Evolutionary conservation across 2,113 vertebrate genomes (phyloP).

Genomic region (Apaloderma vittatum): DNA sequence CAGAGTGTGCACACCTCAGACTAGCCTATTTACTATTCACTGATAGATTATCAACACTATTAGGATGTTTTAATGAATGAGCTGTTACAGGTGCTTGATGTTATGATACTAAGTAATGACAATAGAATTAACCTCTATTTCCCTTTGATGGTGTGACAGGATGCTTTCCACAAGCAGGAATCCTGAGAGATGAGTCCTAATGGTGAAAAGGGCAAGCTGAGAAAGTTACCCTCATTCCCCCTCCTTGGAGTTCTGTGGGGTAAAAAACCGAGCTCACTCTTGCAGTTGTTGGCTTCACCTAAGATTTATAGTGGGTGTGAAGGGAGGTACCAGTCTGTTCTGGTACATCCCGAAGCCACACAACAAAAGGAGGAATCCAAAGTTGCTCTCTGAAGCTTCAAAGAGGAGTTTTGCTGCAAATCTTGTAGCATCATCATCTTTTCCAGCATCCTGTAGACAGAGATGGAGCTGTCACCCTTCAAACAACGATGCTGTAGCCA

Average conservation of each 20-base stretch:
- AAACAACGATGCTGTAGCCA: neutral
- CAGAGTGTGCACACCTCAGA: neutral
- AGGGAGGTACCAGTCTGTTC: neutral
- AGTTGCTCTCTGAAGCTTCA: neutral
- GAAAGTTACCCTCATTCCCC: neutral
- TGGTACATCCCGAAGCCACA: neutral
- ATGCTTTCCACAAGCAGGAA: neutral
- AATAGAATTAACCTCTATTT: slow-evolving; percentile 22
- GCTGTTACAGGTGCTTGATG: neutral
- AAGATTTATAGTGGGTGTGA: neutral
- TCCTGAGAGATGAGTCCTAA: neutral
- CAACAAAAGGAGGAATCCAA: neutral
- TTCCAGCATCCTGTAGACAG: neutral
- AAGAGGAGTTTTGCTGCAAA: neutral
- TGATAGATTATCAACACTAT: neutral
- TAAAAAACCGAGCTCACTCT: neutral
- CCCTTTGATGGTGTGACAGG: neutral
- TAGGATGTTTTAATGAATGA: neutral
- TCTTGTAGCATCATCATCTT: neutral
- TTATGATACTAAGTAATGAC: neutral
- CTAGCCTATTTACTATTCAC: neutral
- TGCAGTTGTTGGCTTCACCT: neutral
- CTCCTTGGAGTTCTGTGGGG: neutral
- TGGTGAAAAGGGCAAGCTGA: neutral
- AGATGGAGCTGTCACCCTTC: neutral